A percentile compares a stretch with the other conserved stretches of the same genome.
phyloP scores from a whole-genome alignment of 2,888 invertebrate genomes.

The Zaprionus obscuricornis region DNA sequence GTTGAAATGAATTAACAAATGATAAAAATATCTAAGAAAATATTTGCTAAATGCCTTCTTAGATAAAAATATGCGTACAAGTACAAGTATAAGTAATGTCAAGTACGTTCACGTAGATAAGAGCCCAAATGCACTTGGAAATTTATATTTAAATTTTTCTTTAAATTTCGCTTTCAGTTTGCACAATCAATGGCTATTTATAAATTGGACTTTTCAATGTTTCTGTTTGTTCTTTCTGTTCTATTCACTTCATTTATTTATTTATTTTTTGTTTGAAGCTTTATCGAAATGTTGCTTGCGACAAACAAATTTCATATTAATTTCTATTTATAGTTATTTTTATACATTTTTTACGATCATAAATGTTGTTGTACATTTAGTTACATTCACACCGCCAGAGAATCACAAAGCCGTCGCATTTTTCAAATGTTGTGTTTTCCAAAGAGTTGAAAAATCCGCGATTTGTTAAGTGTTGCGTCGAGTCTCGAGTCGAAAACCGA shows the following conservation, averaged over 20 bases:
- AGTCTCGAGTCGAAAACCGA: slow-evolving; percentile 69
- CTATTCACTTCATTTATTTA: neutral
- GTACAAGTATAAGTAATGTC: slow-evolving; percentile 32
- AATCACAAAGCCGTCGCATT: slow-evolving; percentile 35
- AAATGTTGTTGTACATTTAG: slow-evolving; percentile 17
- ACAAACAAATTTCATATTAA: neutral
- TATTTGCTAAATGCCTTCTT: slow-evolving; percentile 8
- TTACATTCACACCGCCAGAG: slow-evolving; percentile 16
- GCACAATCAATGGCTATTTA: slow-evolving; percentile 37
- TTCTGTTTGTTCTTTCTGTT: neutral
- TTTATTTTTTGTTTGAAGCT: slow-evolving; percentile 13
- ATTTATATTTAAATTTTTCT: slow-evolving; percentile 21
- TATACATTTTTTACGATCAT: slow-evolving; percentile 12
- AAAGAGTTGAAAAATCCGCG: slow-evolving; percentile 35
- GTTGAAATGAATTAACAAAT: neutral
- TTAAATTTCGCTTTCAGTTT: slow-evolving; percentile 41
- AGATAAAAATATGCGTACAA: slow-evolving; percentile 17
- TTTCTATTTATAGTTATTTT: neutral
- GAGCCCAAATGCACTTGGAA: slow-evolving; percentile 33
- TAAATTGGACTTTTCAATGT: slow-evolving; percentile 14
- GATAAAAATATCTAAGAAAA: slow-evolving; percentile 12
- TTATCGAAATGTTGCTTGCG: slow-evolving; percentile 3
- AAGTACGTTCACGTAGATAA: slow-evolving; percentile 44
- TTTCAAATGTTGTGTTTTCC: slow-evolving; percentile 19
- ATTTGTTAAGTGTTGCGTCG: slow-evolving; percentile 37